A percentile compares a stretch with the other conserved stretches of the same genome.
Conservation (phyloP, 37 sponge, comb jelly and placozoan species). For the Corticium candelabrum region DNA sequence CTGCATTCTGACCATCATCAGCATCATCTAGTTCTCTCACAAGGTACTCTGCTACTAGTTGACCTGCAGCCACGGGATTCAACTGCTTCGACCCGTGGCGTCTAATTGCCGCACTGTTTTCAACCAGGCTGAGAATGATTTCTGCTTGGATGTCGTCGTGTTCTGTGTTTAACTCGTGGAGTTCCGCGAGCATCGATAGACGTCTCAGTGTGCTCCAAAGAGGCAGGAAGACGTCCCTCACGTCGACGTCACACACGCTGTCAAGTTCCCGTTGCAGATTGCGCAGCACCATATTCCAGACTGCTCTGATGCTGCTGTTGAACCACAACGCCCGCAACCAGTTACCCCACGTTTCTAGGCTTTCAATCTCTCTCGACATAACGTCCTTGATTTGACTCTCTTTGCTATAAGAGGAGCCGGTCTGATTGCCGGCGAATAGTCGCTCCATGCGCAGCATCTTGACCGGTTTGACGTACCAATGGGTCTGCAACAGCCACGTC, state of each 20-base stretch:
- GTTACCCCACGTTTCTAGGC: neutral
- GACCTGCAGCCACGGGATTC: neutral
- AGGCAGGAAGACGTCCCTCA: neutral
- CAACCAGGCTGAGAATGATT: neutral
- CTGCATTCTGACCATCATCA: too few species aligned
- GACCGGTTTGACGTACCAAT: neutral
- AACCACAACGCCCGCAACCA: neutral
- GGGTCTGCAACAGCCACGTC: neutral
- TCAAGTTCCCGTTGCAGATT: neutral
- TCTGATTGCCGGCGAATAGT: neutral
- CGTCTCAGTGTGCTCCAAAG: constrained; percentile 1
- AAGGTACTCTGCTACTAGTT: neutral
- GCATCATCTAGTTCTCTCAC: neutral
- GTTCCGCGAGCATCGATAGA: neutral
- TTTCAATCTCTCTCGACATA: neutral
- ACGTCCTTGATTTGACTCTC: neutral
- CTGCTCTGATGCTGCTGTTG: neutral
- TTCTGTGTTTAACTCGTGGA: neutral
- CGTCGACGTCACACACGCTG: neutral
- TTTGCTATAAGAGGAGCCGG: neutral
- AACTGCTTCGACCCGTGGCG: neutral
- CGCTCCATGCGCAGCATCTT: neutral
- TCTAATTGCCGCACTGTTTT: neutral
- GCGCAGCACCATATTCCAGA: neutral
- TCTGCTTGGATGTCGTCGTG: neutral